These are phyloP conservation scores for Sinella curviseta DNA, from an alignment of 1,140 invertebrate species.

Conservation along the genomic window DNA sequence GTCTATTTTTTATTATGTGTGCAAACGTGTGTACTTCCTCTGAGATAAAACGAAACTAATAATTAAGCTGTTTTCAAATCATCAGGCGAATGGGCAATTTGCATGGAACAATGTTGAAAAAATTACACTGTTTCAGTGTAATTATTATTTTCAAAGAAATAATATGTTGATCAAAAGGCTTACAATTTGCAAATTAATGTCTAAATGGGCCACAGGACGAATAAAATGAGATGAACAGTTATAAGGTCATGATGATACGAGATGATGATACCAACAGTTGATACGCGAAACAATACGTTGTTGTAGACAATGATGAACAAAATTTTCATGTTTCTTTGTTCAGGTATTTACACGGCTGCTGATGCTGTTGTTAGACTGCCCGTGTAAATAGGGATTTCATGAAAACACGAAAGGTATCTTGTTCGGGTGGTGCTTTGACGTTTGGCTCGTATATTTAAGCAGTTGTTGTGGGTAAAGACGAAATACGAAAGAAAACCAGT, in stretches of 20 bases:
- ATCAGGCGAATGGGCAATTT: too few relatives aligned
- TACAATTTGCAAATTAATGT: not conserved
- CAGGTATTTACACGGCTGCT: not conserved
- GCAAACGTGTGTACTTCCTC: too few relatives aligned
- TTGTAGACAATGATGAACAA: not conserved
- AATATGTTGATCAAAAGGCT: not conserved
- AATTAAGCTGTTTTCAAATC: too few relatives aligned
- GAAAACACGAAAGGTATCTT: not conserved
- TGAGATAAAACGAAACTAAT: too few relatives aligned
- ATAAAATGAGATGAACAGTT: slow-evolving; percentile 21
- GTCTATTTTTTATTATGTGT: too few relatives aligned
- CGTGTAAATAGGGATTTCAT: not conserved
- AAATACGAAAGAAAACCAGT: slow-evolving; percentile 37
- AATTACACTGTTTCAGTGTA: too few relatives aligned
- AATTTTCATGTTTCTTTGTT: not conserved
- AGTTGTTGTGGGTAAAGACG: not conserved
- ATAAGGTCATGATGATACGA: slow-evolving; percentile 21
- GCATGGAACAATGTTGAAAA: too few relatives aligned
- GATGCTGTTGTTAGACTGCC: not conserved
- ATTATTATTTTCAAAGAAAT: too few relatives aligned
- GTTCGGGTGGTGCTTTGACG: not conserved
- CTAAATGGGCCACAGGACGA: slow-evolving; percentile 16
- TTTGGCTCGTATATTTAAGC: not conserved
- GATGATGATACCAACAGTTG: not conserved
- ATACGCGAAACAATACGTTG: not conserved